Evolutionary conservation across 1,140 invertebrate species (phyloP), one percentile per base, ranked within the genome.

Genomic region (Homalodisca vitripennis): DNA sequence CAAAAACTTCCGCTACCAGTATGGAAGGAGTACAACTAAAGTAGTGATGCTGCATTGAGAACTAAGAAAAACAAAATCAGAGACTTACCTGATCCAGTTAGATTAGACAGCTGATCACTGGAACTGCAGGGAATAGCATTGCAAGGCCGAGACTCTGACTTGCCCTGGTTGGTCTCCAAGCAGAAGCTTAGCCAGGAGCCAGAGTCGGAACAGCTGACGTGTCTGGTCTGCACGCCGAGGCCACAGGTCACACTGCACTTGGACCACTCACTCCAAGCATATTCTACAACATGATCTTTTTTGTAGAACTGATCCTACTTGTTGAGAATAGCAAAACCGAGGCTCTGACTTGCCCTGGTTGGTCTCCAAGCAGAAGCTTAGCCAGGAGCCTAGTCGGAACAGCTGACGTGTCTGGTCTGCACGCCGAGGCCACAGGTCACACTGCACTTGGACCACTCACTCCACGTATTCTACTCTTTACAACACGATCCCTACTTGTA

Each of bases 381-480:
- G 34, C 24, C 68, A 66, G 29, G 62, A 69, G 0, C 70, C 72
- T 26, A 48, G 30, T 75, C 71, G 1, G 72, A 57, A 69, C 76
- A 77, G 22, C 68, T 60, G 1, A 74, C 72, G 55, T 69, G 68
- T 17, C 75, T 62, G 3, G 71, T 64, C 67, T 76, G 76, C 24
- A 62, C 31, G 20, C 76, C 76, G 17, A 68, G 46, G 1, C 76
- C 76, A 48, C 76, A 77, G 13, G 74, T 64, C 2, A 70, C 64
- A 31, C 72, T 73, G 71, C 76, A 77, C 24, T 73, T 67, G n/a
- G 67, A 71, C 76, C 76, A 77, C 27, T 70, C 67, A 0, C 67
- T 71, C 75, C 75, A 77, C 34, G n/a, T n/a, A n/a, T n/a, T n/a
- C n/a, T n/a, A n/a, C n/a, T n/a, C 46, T 71, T 72, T 74, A 70